These are phyloP conservation scores for Notodonta ziczac DNA, from an alignment of 2,888 invertebrate species.

Conservation along the genomic window DNA sequence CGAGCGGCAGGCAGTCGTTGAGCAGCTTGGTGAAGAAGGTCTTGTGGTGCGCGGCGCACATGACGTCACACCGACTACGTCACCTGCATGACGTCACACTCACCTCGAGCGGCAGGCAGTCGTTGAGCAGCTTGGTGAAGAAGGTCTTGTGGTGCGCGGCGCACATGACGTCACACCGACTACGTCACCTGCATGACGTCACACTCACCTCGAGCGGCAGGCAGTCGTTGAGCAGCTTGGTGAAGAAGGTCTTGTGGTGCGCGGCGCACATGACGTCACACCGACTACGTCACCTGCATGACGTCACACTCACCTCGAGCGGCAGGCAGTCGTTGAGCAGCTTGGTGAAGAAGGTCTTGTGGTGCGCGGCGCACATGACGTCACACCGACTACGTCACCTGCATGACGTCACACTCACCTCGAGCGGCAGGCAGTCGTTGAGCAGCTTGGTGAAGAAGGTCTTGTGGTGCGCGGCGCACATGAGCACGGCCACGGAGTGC, in stretches of 20 bases:
- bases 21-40: constrained; percentile 99
- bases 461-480: constrained; percentile 99
- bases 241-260: constrained; percentile 99
- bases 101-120: constrained; percentile 97
- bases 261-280: constrained; percentile 89
- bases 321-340: constrained; percentile 98
- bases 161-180: too few species aligned
- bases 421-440: constrained; percentile 98
- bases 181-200: too few species aligned
- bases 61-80: too few species aligned
- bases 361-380: constrained; percentile 95
- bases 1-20: constrained; percentile 98
- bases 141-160: constrained; percentile 99
- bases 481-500: constrained; percentile 96
- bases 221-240: constrained; percentile 98
- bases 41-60: constrained; percentile 99
- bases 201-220: constrained; percentile 93
- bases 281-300: neutral
- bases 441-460: constrained; percentile 99
- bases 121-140: constrained; percentile 98
- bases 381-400: too few species aligned
- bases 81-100: too few species aligned
- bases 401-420: constrained; percentile 76
- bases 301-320: constrained; percentile 87
- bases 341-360: constrained; percentile 99